A percentile compares a stretch with the other conserved stretches of the same genome.
Conservation (phyloP, 2,888 invertebrate genomes). For the Ornithoptera priamus region DNA sequence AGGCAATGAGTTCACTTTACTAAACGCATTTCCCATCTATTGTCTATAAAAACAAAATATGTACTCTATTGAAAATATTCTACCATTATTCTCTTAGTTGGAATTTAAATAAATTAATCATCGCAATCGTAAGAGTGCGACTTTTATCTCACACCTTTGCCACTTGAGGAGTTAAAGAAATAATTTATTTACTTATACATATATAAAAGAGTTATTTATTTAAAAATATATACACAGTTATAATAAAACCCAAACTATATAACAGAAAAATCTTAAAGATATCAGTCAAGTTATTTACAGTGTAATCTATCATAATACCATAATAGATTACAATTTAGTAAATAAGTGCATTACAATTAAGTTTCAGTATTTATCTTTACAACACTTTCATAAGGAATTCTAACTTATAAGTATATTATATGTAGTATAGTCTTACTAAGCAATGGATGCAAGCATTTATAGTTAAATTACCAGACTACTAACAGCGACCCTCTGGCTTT, state of each 20-base stretch:
- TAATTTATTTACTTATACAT: not conserved
- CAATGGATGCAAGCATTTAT: not conserved
- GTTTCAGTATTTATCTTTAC: not conserved
- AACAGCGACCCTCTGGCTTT: not conserved
- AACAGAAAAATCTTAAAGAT: not conserved
- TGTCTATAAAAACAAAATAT: not conserved
- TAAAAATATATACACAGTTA: not conserved
- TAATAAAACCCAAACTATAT: not conserved
- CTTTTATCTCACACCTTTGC: not conserved
- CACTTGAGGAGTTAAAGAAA: not conserved
- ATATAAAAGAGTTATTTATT: too few species aligned
- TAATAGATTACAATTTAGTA: not conserved
- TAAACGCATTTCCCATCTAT: conserved; percentile 2
- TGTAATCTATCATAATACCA: not conserved
- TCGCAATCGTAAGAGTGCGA: not conserved
- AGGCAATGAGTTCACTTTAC: not conserved
- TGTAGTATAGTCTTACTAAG: not conserved
- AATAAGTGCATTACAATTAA: not conserved
- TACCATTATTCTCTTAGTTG: not conserved
- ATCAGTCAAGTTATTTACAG: not conserved
- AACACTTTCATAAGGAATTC: not conserved
- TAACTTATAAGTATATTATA: not conserved
- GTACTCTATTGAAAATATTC: not conserved
- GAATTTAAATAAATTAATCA: not conserved
- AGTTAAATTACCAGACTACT: not conserved